A percentile compares a stretch with the other conserved stretches of the same genome.
These are phyloP conservation scores for Sebastes flavidus DNA, from an alignment of 2,797 vertebrate species.

Conservation along the genomic window DNA sequence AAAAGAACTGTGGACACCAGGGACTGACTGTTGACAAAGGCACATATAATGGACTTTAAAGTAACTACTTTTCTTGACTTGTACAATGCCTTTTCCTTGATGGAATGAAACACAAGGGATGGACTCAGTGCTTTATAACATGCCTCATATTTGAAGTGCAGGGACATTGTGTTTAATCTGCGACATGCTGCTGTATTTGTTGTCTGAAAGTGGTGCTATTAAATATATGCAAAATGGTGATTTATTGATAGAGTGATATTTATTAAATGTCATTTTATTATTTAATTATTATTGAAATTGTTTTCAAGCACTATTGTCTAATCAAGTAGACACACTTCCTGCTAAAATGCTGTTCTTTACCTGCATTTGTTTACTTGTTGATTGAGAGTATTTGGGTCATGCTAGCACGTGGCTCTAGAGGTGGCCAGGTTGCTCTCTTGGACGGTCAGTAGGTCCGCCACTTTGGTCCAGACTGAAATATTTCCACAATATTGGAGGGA, in stretches of 20 bases:
- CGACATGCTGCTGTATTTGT: neutral
- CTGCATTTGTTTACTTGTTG: neutral
- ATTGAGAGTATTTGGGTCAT: neutral
- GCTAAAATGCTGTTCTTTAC: neutral
- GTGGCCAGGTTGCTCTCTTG: neutral
- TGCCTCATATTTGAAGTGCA: neutral
- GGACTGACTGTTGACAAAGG: neutral
- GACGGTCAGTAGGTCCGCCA: neutral
- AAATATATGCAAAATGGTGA: neutral
- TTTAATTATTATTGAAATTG: too few species aligned
- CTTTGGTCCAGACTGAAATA: neutral
- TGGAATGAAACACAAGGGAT: neutral
- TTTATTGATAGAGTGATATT: neutral
- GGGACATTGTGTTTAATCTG: neutral
- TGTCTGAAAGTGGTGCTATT: neutral
- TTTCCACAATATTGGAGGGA: neutral
- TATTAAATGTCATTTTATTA: neutral
- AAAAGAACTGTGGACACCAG: conserved; percentile 5
- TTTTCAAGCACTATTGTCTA: neutral
- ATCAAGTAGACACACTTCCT: neutral
- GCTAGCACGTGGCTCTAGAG: neutral
- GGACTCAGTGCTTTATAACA: neutral
- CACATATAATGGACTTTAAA: neutral
- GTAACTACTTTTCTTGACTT: neutral
- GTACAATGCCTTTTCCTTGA: neutral